Percentiles rank a stretch among this genome's conserved stretches.
Conservation (phyloP, 2,113 vertebrate genomes). For the Gymnorhina tibicen region DNA sequence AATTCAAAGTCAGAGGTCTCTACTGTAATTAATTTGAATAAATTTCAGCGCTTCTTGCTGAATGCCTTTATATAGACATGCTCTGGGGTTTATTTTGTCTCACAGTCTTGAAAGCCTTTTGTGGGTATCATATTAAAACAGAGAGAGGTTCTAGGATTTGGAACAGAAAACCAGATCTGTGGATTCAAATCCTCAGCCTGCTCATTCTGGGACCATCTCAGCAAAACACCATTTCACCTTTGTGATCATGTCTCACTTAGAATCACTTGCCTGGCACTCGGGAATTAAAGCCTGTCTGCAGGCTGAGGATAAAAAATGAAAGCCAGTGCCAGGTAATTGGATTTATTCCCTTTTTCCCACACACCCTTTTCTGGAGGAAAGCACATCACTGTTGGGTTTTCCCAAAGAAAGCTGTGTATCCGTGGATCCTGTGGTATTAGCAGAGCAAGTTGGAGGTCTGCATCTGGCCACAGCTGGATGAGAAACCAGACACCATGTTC, state of each 20-base stretch:
- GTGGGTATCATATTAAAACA: not conserved
- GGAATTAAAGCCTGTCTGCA: not conserved
- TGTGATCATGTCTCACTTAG: not conserved
- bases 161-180: not conserved
- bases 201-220: not conserved
- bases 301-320: not conserved
- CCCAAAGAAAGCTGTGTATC: not conserved
- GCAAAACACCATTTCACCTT: not conserved
- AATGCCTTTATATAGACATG: not conserved
- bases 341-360: not conserved
- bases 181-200: not conserved
- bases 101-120: not conserved
- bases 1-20: conserved; percentile 46
- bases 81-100: not conserved
- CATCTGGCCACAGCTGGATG: not conserved
- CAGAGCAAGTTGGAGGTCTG: not conserved
- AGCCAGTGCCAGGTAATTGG: not conserved
- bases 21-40: conserved; percentile 69
- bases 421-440: not conserved
- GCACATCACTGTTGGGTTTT: not conserved
- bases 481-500: not conserved
- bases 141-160: not conserved
- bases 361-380: not conserved
- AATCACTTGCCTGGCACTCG: not conserved
- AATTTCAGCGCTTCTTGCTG: conserved; percentile 49